Percentiles rank a stretch among this genome's conserved stretches.
Evolutionary conservation across 1,140 invertebrate species (phyloP).

Genomic region (Neotoxoptera formosana): DNA sequence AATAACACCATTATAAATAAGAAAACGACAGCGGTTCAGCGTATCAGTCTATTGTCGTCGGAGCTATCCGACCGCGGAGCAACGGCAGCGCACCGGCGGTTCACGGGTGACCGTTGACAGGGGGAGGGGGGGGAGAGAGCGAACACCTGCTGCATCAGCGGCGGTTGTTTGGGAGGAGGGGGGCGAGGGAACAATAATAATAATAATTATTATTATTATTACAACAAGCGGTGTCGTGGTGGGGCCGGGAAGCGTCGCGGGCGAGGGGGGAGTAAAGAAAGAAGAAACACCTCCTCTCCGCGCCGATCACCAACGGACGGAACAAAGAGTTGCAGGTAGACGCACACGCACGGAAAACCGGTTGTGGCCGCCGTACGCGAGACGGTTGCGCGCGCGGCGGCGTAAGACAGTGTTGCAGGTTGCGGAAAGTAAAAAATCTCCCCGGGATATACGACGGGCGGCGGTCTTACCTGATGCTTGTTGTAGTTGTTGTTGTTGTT

Average conservation of each 20-base stretch:
- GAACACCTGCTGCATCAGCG: conserved; percentile 34
- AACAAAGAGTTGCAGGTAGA: conserved; percentile 35
- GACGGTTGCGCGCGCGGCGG: not conserved
- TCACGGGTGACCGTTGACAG: not conserved
- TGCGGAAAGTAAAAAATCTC: conserved; percentile 31
- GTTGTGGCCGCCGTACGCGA: not conserved
- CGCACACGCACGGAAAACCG: conserved; percentile 35
- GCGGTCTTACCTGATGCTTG: conserved; percentile 23
- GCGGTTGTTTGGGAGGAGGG: not conserved
- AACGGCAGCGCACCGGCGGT: not conserved
- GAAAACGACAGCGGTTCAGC: conserved; percentile 30
- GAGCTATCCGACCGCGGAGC: conserved; percentile 17
- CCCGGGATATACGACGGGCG: not conserved
- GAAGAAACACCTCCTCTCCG: not conserved
- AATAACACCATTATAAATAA: not conserved
- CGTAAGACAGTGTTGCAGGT: conserved; percentile 40
- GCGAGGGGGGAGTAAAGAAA: not conserved
- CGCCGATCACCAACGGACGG: not conserved
- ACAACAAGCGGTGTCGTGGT: not conserved
- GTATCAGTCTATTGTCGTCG: not conserved
- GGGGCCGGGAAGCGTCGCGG: not conserved
- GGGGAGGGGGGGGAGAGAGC: not conserved
- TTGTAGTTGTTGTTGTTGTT: not conserved
- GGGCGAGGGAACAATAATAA: not conserved
- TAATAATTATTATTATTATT: conserved; percentile 32